These are phyloP conservation scores for Colaptes auratus DNA, from an alignment of 2,113 vertebrate genomes.

Conservation along the genomic window DNA sequence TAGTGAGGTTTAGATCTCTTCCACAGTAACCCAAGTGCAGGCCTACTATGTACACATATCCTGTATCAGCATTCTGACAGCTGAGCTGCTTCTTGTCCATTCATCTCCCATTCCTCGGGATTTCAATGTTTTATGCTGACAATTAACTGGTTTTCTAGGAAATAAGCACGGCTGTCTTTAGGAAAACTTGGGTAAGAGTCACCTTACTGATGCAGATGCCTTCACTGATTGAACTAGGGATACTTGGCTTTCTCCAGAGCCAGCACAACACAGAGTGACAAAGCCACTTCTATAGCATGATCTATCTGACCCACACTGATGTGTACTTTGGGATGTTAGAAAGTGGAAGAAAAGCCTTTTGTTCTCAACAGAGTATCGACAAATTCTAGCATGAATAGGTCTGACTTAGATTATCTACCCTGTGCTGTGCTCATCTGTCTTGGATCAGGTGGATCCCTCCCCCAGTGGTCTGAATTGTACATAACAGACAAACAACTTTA, in stretches of 20 bases:
- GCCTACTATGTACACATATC: fast-evolving
- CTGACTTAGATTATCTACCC: neutral
- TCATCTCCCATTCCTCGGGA: neutral
- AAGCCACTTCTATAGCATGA: neutral
- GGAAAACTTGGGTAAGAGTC: neutral
- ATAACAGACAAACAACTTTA: neutral
- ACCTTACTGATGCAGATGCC: neutral
- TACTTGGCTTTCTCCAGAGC: neutral
- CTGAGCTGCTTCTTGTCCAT: neutral
- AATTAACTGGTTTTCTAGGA: neutral
- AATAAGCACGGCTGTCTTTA: neutral
- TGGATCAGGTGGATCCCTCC: neutral
- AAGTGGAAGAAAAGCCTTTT: neutral
- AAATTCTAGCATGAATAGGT: neutral
- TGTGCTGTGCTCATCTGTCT: neutral
- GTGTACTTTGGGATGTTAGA: neutral
- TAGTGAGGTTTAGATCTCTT: neutral
- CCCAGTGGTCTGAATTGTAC: neutral
- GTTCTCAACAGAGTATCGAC: neutral
- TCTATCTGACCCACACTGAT: neutral
- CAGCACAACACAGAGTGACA: neutral
- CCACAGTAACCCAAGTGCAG: neutral
- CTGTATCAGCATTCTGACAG: neutral
- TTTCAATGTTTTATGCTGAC: neutral
- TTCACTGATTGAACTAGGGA: neutral